These are phyloP conservation scores for Dynastes grantii DNA, from an alignment of 2,888 invertebrate genomes.

Conservation along the genomic window DNA sequence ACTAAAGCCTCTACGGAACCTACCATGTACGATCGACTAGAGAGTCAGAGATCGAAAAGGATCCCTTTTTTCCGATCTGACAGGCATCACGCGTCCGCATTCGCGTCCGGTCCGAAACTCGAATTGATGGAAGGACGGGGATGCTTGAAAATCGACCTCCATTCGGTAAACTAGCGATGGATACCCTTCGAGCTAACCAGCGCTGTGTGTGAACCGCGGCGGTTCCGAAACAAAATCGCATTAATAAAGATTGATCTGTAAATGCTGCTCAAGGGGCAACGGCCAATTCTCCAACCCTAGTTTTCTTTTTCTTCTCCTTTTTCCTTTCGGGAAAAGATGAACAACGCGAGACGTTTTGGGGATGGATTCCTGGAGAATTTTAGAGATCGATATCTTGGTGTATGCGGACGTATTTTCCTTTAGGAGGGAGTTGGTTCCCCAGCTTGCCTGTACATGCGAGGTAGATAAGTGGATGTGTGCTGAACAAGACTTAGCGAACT, in stretches of 20 bases:
- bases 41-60: background rate
- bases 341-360: background rate
- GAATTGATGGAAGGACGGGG: too few relatives aligned
- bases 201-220: too few relatives aligned
- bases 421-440: background rate
- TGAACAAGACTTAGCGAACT: too few relatives aligned
- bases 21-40: too few relatives aligned
- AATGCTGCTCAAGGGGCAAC: background rate
- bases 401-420: background rate
- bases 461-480: too few relatives aligned
- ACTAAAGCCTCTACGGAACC: background rate
- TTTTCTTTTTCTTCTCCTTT: too few relatives aligned
- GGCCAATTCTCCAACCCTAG: background rate
- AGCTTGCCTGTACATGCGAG: too few relatives aligned
- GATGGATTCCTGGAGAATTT: background rate
- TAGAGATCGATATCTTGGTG: background rate
- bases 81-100: background rate
- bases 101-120: too few relatives aligned
- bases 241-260: slow-evolving; percentile 28
- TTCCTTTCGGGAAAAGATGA: too few relatives aligned
- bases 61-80: slow-evolving; percentile 6
- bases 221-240: slow-evolving; percentile 28
- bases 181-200: too few relatives aligned
- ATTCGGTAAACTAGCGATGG: too few relatives aligned
- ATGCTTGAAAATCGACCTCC: too few relatives aligned